These are phyloP conservation scores for Graptemys geographica DNA, from an alignment of 2,797 vertebrate genomes.

Conservation along the genomic window DNA sequence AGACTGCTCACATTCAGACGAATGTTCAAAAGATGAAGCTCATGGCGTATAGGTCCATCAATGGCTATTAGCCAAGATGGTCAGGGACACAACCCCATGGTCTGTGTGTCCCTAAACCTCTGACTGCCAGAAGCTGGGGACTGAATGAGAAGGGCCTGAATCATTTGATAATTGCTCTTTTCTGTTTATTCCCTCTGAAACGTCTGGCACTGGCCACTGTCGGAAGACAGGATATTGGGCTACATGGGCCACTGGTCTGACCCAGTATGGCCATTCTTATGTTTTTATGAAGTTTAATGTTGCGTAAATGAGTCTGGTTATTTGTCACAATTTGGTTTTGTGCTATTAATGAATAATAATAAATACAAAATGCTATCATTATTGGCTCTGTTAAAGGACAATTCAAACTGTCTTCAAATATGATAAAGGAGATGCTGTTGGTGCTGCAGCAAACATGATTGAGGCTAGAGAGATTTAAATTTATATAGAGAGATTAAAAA, in stretches of 20 bases:
- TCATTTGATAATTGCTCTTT: background rate
- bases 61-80: background rate
- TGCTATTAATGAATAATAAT: background rate
- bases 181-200: background rate
- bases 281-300: background rate
- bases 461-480: slow-evolving; percentile 32
- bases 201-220: background rate
- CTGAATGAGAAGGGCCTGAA: background rate
- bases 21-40: slow-evolving; percentile 2
- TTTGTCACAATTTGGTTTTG: background rate
- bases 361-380: slow-evolving; percentile 18
- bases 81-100: background rate
- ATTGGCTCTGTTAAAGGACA: slow-evolving; percentile 12
- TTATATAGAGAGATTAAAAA: slow-evolving; percentile 28
- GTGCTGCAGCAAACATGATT: background rate
- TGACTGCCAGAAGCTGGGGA: background rate
- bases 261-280: background rate
- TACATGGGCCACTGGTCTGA: background rate
- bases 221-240: background rate
- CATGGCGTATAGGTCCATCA: background rate
- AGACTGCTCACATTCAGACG: background rate
- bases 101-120: background rate
- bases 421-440: background rate
- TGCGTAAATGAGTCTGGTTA: slow-evolving; percentile 23
- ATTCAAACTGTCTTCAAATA: background rate